Evolutionary conservation across 2,888 invertebrate species (phyloP), one percentile per base, ranked within the genome.

Genomic region (Dyspetes luteomarginatus): DNA sequence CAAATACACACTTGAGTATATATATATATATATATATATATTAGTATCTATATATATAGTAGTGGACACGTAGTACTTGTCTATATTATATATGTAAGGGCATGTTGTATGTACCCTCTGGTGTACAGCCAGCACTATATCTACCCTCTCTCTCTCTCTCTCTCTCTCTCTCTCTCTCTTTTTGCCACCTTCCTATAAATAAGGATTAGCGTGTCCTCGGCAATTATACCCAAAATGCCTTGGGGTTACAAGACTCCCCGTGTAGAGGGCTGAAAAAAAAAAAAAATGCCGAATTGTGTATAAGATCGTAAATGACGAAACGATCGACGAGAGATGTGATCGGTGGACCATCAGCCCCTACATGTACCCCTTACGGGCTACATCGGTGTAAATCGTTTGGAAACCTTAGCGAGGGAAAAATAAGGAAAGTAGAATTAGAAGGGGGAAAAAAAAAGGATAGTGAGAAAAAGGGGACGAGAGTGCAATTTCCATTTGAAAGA

Each of bases 401-500:
- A 50, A 30, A 36, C 41, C 12, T 9, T 36, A 17, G 7, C 28
- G 36, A 26, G 58, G 36, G 17, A 24, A 52, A 50, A 30, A 19
- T 12, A 1, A 17, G n/a, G 50, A 28, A 19, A 26, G 3, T 22
- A 71, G 58, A 71, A 28, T 36, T 5, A 17, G 50, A 28, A n/a
- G 52, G 48, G 9, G 9, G 1, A 48, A 64, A 48, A 28, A 24
- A 78, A 52, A 41, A 50, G 28, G 67, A 67, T 41, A 60, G 77
- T 64, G 60, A n/a, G n/a, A n/a, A n/a, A 76, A 76, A 41, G 41
- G 45, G 43, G 19, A 64, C 36, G 74, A 52, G 68, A 75, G 78
- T 81, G 85, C 84, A 86, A 88, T 88, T 89, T 87, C 87, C 88
- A 88, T 88, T 86, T 83, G 83, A 75, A 71, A 79, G 83, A 84